A percentile compares a stretch with the other conserved stretches of the same genome.
Evolutionary conservation across 2,797 vertebrate species (phyloP).

Genomic region (Smutsia gigantea): DNA sequence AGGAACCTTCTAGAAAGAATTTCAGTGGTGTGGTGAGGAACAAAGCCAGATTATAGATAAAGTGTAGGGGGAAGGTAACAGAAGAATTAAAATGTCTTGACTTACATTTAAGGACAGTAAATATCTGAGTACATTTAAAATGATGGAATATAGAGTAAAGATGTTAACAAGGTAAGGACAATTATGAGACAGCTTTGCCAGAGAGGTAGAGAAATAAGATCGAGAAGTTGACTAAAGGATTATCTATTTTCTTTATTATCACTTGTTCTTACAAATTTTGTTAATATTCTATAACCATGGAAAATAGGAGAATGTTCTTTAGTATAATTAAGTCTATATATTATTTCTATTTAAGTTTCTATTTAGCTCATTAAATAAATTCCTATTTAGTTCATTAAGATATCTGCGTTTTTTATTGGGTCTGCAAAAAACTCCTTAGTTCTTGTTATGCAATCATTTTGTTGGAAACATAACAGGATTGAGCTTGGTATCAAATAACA

Average conservation of each 20-base stretch:
- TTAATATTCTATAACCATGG: background rate
- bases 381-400: background rate
- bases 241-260: background rate
- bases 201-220: accelerated
- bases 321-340: background rate
- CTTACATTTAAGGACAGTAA: background rate
- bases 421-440: background rate
- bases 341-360: background rate
- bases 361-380: no score
- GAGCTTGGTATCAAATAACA: no score
- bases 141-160: background rate
- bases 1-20: background rate
- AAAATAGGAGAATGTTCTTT: background rate
- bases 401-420: background rate
- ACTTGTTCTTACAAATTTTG: background rate
- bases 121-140: background rate
- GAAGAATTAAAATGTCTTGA: background rate
- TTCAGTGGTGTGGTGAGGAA: no score
- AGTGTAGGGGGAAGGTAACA: background rate
- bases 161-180: background rate
- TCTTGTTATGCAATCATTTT: background rate
- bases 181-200: accelerated
- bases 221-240: background rate
- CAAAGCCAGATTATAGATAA: background rate
- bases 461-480: background rate